Evolutionary conservation across 2,888 invertebrate species (phyloP).

Genomic region (Dastarcus helophoroides): DNA sequence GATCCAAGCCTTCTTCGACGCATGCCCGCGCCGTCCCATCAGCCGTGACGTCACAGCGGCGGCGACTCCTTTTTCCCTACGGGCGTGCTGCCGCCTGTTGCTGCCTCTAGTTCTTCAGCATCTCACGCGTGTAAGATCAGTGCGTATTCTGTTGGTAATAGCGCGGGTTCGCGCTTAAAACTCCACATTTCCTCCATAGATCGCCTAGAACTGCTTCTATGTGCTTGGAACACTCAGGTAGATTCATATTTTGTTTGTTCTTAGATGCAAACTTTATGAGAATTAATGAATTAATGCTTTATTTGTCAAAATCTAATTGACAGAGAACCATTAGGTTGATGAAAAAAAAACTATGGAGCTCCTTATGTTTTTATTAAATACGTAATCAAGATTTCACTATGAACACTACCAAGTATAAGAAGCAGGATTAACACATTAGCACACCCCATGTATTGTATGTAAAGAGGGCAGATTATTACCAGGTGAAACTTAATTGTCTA

Average conservation of each 20-base stretch:
- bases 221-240: constrained; percentile 30
- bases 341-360: no score
- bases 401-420: no score
- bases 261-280: background rate
- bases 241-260: constrained; percentile 8
- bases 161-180: constrained; percentile 8
- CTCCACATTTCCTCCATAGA: constrained; percentile 6
- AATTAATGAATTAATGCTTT: no score
- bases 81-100: constrained; percentile 37
- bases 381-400: no score
- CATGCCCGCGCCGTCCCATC: constrained; percentile 34
- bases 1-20: constrained; percentile 31
- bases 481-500: no score
- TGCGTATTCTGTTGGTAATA: constrained; percentile 16
- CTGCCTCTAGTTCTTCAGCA: constrained; percentile 36
- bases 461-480: no score
- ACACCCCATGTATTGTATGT: no score
- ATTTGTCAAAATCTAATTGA: no score
- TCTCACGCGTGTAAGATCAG: constrained; percentile 29
- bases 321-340: no score
- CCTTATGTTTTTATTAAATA: no score
- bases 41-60: constrained; percentile 30
- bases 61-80: constrained; percentile 34
- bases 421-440: no score
- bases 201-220: constrained; percentile 26